Evolutionary conservation across 1,140 invertebrate species (phyloP), one percentile per base, ranked within the genome.

Genomic region (Leptopilina boulardi): DNA sequence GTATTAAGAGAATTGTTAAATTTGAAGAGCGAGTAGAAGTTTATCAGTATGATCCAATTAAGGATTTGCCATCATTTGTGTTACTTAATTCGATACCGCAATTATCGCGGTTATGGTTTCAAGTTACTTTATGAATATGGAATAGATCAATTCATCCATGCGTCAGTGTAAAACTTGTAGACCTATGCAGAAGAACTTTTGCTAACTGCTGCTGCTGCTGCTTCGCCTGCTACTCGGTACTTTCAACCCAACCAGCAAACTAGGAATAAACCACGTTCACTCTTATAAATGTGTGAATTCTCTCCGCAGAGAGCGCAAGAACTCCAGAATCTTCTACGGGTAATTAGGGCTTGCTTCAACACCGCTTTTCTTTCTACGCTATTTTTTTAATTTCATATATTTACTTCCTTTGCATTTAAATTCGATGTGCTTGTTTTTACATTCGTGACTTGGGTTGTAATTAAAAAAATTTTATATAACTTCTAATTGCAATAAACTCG

Each of bases 341-440:
- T 66, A 66, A 66, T 66, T 66, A 66, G 59, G 59, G 59, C 26
- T 30, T 66, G 23, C 59, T 30, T 66, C 59, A 66, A 66, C 59
- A 66, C 23, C 59, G 13, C 59, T 30, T 34, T 66, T 66, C 59
- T 66, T n/a, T 66, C 23, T 11, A 30, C 23, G 30, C 59, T n/a
- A 30, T 3, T 66, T 66, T n/a, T 66, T 66, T 66, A 66, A 30
- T 30, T n/a, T 66, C 59, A 15, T 66, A 30, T n/a, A n/a, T 66
- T 11, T n/a, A n/a, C 26, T 66, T n/a, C 23, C 13, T n/a, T 51
- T 51, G 47, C 47, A 51, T 6, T n/a, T 51, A 51, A 0, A 51
- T 51, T 51, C 47, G 47, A 51, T 18, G n/a, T 18, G 4, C n/a
- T 4, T 44, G 15, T 2, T 44, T n/a, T 3, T 10, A 42, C 8